A percentile compares a stretch with the other conserved stretches of the same genome.
Conservation (phyloP, 1,140 invertebrate species). For the Brachionus sp. region DNA sequence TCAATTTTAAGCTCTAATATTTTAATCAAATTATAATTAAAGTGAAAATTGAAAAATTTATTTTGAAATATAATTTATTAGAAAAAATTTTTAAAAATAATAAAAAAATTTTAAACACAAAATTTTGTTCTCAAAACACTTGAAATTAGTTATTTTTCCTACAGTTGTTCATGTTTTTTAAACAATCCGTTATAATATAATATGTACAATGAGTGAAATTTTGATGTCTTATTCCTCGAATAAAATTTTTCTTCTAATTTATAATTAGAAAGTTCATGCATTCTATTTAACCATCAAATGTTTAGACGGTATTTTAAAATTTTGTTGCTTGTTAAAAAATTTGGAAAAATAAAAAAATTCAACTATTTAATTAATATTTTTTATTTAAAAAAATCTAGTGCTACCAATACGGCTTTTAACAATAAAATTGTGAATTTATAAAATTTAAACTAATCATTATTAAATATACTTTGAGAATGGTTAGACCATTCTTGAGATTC, state of each 20-base stretch:
- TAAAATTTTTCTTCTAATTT: too few relatives aligned
- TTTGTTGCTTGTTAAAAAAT: too few relatives aligned
- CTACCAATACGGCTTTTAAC: not conserved
- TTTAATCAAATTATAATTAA: constrained; percentile 13
- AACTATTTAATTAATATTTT: not conserved
- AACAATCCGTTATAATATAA: too few relatives aligned
- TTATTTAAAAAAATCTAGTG: not conserved
- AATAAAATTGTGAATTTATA: not conserved
- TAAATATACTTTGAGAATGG: not conserved
- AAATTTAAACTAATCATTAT: not conserved
- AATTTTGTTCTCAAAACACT: not conserved
- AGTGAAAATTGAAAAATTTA: not conserved
- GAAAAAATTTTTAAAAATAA: constrained; percentile 13
- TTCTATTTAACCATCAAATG: too few relatives aligned
- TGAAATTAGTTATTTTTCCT: too few relatives aligned
- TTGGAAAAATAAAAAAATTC: not conserved
- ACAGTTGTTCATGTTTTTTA: too few relatives aligned
- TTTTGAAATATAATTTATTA: constrained; percentile 13
- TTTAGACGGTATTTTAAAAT: too few relatives aligned
- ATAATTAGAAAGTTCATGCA: too few relatives aligned
- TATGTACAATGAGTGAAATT: too few relatives aligned
- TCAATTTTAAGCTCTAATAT: constrained; percentile 1
- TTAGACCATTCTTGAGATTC: constrained; percentile 5
- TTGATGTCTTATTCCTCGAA: too few relatives aligned
- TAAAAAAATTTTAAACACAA: not conserved